Evolutionary conservation across 2,113 vertebrate genomes (phyloP).

Genomic region (Pongo abelii): DNA sequence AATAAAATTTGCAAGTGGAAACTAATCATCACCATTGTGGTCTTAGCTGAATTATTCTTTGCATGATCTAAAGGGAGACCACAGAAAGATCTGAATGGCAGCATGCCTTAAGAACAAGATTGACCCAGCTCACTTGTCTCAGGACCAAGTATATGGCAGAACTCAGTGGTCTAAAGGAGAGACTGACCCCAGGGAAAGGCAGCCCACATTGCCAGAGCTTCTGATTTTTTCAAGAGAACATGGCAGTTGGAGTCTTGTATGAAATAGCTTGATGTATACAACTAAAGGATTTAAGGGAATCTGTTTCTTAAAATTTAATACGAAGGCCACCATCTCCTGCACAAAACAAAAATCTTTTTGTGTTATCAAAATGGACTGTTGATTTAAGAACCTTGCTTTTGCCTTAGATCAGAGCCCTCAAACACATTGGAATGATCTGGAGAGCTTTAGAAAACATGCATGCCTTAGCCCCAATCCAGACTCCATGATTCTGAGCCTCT

Average conservation of each 20-base stretch:
- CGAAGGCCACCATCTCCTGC: background rate
- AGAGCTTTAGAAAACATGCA: background rate
- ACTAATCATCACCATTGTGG: background rate
- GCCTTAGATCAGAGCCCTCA: background rate
- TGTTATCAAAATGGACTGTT: accelerated
- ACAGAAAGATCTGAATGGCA: background rate
- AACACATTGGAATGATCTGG: background rate
- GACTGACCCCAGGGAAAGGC: accelerated
- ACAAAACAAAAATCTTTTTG: background rate
- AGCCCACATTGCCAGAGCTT: background rate
- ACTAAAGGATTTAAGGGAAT: background rate
- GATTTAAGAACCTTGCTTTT: background rate
- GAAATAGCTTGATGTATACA: background rate
- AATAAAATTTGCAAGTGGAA: background rate
- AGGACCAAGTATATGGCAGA: background rate
- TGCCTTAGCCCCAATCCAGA: background rate
- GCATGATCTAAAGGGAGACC: accelerated
- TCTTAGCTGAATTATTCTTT: background rate
- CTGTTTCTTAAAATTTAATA: background rate
- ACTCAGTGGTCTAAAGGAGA: background rate
- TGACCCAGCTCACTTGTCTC: background rate
- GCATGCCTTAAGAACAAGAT: no score
- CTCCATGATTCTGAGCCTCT: no score
- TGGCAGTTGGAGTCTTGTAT: background rate
- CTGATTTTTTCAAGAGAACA: background rate